phyloP scores from a whole-genome alignment of 2,797 vertebrate species.

The Onychomys leucogaster region DNA sequence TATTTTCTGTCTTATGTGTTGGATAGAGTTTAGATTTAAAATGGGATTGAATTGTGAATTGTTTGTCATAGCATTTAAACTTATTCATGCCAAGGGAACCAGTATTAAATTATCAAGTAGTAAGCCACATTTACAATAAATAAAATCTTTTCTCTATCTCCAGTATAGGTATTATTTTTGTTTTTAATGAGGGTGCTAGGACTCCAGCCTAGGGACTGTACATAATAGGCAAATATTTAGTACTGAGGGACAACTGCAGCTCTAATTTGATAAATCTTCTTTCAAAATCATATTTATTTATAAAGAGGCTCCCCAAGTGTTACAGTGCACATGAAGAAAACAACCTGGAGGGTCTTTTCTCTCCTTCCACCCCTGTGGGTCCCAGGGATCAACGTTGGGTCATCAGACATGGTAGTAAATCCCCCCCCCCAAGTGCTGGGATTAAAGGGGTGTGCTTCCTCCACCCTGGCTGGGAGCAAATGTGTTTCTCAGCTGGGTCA shows the following conservation, averaged over 20 bases:
- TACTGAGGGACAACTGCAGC: not conserved
- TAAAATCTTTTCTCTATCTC: not conserved
- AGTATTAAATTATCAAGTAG: slow-evolving; percentile 1
- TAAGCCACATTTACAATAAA: slow-evolving; percentile 30
- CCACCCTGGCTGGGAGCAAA: not conserved
- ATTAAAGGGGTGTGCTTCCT: too few relatives aligned
- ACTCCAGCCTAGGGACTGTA: not conserved
- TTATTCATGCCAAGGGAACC: slow-evolving; percentile 21
- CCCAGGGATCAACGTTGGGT: not conserved
- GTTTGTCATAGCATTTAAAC: slow-evolving; percentile 14
- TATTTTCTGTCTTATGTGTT: slow-evolving; percentile 16
- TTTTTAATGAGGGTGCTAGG: not conserved
- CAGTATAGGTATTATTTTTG: not conserved
- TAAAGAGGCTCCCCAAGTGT: not conserved
- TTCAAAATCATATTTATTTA: not conserved
- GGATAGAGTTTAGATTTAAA: not conserved
- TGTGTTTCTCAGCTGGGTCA: not conserved
- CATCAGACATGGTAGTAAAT: not conserved
- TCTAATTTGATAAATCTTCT: not conserved
- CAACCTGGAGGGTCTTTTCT: not conserved
- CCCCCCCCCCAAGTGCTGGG: too few relatives aligned
- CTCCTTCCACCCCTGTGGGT: not conserved
- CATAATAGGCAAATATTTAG: not conserved
- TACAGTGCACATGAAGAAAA: not conserved
- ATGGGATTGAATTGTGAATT: slow-evolving; percentile 41